These are phyloP conservation scores for Serinus canaria DNA, from an alignment of 2,113 vertebrate genomes.

Conservation along the genomic window DNA sequence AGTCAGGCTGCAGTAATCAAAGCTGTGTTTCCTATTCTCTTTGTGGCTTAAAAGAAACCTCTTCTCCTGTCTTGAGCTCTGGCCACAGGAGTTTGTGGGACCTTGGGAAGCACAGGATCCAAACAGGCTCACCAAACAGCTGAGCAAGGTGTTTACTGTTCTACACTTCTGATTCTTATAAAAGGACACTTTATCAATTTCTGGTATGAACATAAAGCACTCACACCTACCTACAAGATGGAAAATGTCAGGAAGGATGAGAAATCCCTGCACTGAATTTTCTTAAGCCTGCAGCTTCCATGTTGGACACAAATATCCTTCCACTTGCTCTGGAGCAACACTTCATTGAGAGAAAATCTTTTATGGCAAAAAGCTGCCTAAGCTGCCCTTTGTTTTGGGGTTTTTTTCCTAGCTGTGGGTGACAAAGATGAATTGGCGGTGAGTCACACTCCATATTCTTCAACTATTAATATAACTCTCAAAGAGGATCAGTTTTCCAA, in stretches of 20 bases:
- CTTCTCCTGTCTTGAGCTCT: not conserved
- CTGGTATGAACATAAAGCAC: not conserved
- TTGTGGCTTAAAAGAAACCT: not conserved
- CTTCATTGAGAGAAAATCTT: not conserved
- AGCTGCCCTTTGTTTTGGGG: not conserved
- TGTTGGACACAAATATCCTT: rapidly evolving
- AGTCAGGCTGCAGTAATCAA: not conserved
- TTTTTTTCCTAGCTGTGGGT: not conserved
- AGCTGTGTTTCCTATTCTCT: not conserved
- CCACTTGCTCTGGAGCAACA: not conserved
- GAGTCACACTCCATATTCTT: not conserved
- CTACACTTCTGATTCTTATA: not conserved
- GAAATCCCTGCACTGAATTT: not conserved
- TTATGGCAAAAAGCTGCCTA: not conserved
- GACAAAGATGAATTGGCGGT: not conserved
- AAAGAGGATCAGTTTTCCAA: not conserved
- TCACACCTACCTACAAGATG: not conserved
- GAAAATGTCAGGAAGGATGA: not conserved
- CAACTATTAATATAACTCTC: not conserved
- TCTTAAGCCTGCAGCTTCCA: not conserved
- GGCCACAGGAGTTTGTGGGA: not conserved
- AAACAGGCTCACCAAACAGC: not conserved
- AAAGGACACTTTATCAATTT: not conserved
- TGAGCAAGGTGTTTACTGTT: not conserved
- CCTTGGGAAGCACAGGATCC: not conserved